These are phyloP conservation scores for Bos javanicus DNA, from an alignment of 2,113 vertebrate species.

Conservation along the genomic window DNA sequence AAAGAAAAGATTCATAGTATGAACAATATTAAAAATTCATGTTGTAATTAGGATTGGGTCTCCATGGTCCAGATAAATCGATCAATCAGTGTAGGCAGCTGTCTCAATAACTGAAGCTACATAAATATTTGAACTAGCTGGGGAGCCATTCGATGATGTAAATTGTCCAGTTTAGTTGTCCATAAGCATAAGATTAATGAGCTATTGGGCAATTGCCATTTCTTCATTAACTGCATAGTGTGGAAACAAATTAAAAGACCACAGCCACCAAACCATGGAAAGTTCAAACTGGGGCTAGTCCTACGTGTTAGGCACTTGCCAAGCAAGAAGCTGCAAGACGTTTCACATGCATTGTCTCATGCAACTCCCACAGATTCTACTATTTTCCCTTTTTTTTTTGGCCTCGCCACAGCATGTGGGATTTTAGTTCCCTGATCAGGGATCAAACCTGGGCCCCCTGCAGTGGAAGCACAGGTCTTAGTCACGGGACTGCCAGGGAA, in stretches of 20 bases:
- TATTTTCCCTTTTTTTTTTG: not conserved
- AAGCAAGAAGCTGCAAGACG: not conserved
- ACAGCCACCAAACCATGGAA: not conserved
- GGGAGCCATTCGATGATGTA: not conserved
- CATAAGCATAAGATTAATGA: not conserved
- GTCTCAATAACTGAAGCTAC: not conserved
- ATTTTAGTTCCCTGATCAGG: not conserved
- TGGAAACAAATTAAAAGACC: not conserved
- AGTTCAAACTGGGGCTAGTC: not conserved
- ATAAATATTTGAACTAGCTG: not conserved
- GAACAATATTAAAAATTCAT: not conserved
- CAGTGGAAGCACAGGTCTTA: not conserved
- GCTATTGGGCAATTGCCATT: not conserved
- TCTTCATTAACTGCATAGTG: not conserved
- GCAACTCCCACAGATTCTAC: not conserved
- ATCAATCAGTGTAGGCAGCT: not conserved
- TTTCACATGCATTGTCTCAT: rapidly evolving
- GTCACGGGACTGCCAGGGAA: too few relatives aligned
- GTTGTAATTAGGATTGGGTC: not conserved
- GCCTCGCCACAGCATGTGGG: not conserved
- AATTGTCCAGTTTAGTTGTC: not conserved
- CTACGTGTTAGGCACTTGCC: not conserved
- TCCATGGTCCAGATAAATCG: not conserved
- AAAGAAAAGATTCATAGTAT: not conserved
- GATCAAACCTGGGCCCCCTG: not conserved